These are phyloP conservation scores for Caracal caracal DNA, from an alignment of 2,113 vertebrate species.

Conservation along the genomic window DNA sequence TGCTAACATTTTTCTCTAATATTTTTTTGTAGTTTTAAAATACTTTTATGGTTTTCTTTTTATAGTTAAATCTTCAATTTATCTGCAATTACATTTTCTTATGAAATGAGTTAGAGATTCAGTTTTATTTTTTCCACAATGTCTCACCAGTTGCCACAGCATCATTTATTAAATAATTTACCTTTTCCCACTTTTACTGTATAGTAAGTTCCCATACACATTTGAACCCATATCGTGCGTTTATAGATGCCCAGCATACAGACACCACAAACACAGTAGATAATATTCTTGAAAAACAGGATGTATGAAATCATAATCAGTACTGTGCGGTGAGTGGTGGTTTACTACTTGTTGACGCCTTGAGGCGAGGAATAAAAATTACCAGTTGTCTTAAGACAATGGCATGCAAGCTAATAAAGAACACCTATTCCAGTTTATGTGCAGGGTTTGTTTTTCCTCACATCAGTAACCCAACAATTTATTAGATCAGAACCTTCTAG, in stretches of 20 bases:
- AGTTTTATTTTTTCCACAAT: not conserved
- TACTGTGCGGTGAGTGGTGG: not conserved
- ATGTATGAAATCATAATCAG: not conserved
- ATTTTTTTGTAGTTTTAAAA: slow-evolving; percentile 25
- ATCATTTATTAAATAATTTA: slow-evolving; percentile 31
- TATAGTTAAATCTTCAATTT: slow-evolving; percentile 35
- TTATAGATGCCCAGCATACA: not conserved
- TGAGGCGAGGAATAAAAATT: slow-evolving; percentile 34
- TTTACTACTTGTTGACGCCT: slow-evolving; percentile 20
- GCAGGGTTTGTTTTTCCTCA: slow-evolving; percentile 10
- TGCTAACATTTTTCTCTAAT: slow-evolving; percentile 12
- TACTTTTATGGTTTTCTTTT: slow-evolving; percentile 23
- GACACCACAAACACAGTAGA: not conserved
- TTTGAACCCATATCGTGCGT: not conserved
- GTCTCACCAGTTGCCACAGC: not conserved
- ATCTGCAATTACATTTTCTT: slow-evolving; percentile 6
- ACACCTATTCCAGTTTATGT: not conserved
- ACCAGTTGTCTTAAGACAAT: not conserved
- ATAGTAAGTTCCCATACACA: not conserved
- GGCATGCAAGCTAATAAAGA: not conserved
- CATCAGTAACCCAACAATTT: not conserved
- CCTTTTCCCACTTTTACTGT: not conserved
- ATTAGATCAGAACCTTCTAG: slow-evolving; percentile 47
- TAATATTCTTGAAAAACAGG: not conserved
- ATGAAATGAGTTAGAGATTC: slow-evolving; percentile 32